Evolutionary conservation across 2,888 invertebrate species (phyloP).

Genomic region (Papilio protenor): DNA sequence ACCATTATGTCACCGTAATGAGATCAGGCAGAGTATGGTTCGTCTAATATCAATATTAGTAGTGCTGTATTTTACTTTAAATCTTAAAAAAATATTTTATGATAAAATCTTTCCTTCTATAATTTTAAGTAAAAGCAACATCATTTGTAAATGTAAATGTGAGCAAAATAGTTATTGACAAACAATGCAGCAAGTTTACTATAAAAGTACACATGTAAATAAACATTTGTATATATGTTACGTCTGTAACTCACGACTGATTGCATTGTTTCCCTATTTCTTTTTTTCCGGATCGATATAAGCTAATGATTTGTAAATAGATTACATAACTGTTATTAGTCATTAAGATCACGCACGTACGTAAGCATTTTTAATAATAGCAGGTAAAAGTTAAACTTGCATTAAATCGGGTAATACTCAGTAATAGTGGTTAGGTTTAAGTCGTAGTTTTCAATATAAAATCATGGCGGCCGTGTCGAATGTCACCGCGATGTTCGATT

Average conservation of each 20-base stretch:
- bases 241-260: background rate
- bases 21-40: conserved; percentile 42
- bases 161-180: background rate
- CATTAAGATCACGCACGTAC: background rate
- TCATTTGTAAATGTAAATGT: background rate
- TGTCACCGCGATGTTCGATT: conserved; percentile 58
- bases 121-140: background rate
- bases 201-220: background rate
- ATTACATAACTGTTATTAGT: background rate
- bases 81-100: background rate
- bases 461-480: conserved; percentile 54
- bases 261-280: conserved; percentile 2
- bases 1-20: conserved; percentile 58
- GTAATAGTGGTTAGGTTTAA: background rate
- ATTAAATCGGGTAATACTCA: background rate
- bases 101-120: background rate
- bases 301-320: conserved; percentile 11
- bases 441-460: conserved; percentile 60
- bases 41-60: conserved; percentile 16
- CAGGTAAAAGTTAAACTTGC: background rate
- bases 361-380: background rate
- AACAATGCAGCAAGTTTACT: background rate
- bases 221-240: conserved; percentile 2
- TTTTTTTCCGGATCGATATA: conserved; percentile 11
- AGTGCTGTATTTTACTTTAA: background rate